These are phyloP conservation scores for Drosophila prostipennis DNA, from an alignment of 2,888 invertebrate genomes.

Conservation along the genomic window DNA sequence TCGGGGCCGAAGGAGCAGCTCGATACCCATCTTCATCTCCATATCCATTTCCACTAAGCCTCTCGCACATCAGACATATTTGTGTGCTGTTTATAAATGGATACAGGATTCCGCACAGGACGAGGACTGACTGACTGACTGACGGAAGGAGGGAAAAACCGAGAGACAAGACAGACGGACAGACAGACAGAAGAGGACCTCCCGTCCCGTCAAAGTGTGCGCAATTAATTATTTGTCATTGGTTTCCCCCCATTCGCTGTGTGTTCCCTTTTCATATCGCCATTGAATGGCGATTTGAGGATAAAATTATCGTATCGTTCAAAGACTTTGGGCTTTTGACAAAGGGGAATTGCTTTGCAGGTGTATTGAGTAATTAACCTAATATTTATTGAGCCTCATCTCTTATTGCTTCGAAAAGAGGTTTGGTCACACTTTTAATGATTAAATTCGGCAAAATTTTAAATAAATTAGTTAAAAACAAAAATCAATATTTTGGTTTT, in stretches of 20 bases:
- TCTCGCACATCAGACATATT: constrained; percentile 47
- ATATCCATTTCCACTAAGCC: constrained; percentile 5
- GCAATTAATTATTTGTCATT: constrained; percentile 78
- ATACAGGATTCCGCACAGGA: constrained; percentile 39
- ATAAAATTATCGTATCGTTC: constrained; percentile 11
- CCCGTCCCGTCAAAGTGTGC: constrained; percentile 59
- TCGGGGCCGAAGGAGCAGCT: constrained; percentile 15
- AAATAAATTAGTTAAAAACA: too few relatives aligned
- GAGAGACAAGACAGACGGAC: background rate
- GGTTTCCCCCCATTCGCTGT: constrained; percentile 24
- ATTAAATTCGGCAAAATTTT: too few relatives aligned
- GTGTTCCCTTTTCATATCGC: background rate
- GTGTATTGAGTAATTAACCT: background rate
- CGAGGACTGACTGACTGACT: background rate
- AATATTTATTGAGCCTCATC: too few relatives aligned
- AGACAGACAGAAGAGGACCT: constrained; percentile 8
- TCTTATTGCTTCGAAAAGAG: too few relatives aligned
- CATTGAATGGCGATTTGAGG: background rate
- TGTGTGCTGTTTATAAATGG: constrained; percentile 69
- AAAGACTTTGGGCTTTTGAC: background rate
- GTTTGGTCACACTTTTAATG: too few relatives aligned
- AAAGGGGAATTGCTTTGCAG: background rate
- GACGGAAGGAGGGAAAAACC: background rate
- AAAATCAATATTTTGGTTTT: too few relatives aligned
- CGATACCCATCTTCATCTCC: constrained; percentile 15